Percentiles rank a stretch among this genome's conserved stretches.
Conservation (phyloP, 1,140 invertebrate genomes). For the Papilio polytes region DNA sequence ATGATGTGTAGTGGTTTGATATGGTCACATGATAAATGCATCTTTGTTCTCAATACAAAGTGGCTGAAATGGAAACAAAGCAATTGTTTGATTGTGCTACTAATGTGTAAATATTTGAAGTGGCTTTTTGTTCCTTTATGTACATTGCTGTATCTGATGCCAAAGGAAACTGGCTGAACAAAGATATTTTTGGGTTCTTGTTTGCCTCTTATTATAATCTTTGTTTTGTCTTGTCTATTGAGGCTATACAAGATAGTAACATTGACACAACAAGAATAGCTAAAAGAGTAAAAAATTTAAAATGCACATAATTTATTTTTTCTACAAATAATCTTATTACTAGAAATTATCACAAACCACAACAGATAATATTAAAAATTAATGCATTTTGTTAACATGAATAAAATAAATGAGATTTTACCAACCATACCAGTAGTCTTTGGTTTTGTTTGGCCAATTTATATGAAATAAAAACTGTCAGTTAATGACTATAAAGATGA, state of each 20-base stretch:
- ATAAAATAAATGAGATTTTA: no score
- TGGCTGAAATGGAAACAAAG: conserved; percentile 27
- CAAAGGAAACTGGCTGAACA: neutral
- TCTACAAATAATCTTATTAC: no score
- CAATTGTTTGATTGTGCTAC: conserved; percentile 32
- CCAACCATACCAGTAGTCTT: no score
- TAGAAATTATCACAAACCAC: no score
- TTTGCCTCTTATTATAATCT: conserved; percentile 17
- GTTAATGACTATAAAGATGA: no score
- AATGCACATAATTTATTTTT: no score
- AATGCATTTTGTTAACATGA: no score
- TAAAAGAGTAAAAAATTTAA: no score
- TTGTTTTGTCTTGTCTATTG: neutral
- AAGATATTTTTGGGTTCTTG: conserved; percentile 20
- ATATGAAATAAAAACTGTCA: no score
- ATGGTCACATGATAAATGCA: conserved; percentile 28
- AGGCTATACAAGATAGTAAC: neutral
- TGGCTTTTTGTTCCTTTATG: conserved; percentile 17
- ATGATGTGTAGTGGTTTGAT: conserved; percentile 11
- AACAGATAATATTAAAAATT: no score
- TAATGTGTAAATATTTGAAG: conserved; percentile 26
- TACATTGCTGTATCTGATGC: conserved; percentile 17
- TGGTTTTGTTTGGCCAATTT: no score
- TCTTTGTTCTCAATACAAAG: conserved; percentile 37
- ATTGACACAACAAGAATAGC: no score